These are phyloP conservation scores for Rhabdomys dilectus DNA, from an alignment of 2,113 vertebrate species.

Conservation along the genomic window DNA sequence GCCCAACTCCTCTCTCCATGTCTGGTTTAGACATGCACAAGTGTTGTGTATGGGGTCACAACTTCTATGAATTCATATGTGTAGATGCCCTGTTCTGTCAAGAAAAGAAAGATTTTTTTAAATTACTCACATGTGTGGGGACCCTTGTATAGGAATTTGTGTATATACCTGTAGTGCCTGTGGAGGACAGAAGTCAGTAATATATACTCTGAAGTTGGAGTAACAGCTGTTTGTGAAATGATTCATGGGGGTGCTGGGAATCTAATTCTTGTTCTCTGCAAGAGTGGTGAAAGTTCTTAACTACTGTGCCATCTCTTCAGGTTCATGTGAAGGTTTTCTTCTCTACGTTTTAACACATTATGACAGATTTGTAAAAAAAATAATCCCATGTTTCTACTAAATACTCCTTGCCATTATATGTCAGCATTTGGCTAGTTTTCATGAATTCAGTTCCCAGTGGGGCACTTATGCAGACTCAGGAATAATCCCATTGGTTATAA, in stretches of 20 bases:
- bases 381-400: not conserved
- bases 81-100: not conserved
- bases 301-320: too few relatives aligned
- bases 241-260: too few relatives aligned
- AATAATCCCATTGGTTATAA: slow-evolving; percentile 45
- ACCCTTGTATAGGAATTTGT: not conserved
- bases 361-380: not conserved
- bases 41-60: too few relatives aligned
- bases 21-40: not conserved
- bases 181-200: not conserved
- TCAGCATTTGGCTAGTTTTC: slow-evolving; percentile 9
- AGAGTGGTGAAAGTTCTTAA: not conserved
- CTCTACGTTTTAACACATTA: not conserved
- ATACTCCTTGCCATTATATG: not conserved
- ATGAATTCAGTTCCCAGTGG: not conserved
- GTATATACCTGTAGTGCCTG: not conserved
- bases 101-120: not conserved
- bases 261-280: not conserved
- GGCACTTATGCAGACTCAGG: not conserved
- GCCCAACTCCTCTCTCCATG: not conserved
- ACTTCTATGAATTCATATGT: not conserved
- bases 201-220: not conserved
- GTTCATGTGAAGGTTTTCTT: not conserved
- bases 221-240: too few relatives aligned
- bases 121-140: not conserved